A percentile compares a stretch with the other conserved stretches of the same genome.
phyloP scores from a whole-genome alignment of 1,140 invertebrate genomes.

The Penaeus indicus region DNA sequence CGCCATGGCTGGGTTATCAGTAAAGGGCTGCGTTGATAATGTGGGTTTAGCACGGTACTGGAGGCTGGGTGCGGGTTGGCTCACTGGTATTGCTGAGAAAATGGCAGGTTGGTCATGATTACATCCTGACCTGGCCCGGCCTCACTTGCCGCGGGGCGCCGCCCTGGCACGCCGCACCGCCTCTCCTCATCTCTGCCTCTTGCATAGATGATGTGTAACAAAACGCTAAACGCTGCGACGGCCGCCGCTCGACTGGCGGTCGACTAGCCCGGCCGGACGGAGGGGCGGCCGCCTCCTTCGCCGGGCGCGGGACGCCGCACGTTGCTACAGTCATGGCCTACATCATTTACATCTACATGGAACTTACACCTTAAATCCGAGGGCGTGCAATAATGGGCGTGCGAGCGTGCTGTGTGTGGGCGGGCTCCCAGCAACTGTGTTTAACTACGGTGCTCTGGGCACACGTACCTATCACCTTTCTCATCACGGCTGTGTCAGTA shows the following conservation, averaged over 20 bases:
- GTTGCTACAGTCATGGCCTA: not conserved
- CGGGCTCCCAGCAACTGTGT: constrained; percentile 54
- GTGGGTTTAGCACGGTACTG: not conserved
- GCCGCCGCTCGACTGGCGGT: not conserved
- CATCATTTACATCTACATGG: not conserved
- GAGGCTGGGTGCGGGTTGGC: constrained; percentile 53
- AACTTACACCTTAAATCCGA: constrained; percentile 2
- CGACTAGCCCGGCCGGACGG: not conserved
- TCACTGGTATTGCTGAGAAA: constrained; percentile 62
- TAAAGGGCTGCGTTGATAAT: too few relatives aligned
- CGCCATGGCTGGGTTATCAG: constrained; percentile 1
- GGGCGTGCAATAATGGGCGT: constrained; percentile 41
- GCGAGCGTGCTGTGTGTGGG: constrained; percentile 37
- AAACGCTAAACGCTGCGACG: not conserved
- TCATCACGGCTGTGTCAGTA: constrained; percentile 61
- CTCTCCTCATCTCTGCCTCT: constrained; percentile 39
- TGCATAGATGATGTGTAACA: constrained; percentile 59
- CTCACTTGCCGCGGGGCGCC: constrained; percentile 50
- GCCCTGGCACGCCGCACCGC: constrained; percentile 41
- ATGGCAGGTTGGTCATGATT: constrained; percentile 62
- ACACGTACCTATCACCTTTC: constrained; percentile 58
- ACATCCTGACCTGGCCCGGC: constrained; percentile 58
- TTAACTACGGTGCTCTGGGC: constrained; percentile 53
- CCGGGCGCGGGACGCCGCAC: not conserved
- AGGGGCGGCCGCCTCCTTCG: not conserved